A percentile compares a stretch with the other conserved stretches of the same genome.
phyloP scores from a whole-genome alignment of 1,140 invertebrate species.

The Bombus waltoni region DNA sequence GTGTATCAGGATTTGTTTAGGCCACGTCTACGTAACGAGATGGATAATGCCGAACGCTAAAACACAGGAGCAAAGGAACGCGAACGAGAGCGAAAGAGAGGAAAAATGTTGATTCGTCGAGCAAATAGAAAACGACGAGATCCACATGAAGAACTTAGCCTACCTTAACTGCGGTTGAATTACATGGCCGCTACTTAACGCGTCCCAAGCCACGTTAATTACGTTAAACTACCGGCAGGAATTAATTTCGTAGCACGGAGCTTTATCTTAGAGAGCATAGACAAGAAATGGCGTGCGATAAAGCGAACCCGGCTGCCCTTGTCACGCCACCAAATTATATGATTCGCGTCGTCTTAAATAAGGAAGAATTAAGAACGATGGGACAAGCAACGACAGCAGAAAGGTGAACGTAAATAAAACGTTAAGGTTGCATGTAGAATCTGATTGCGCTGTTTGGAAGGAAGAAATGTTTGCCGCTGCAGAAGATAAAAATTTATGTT shows the following conservation, averaged over 20 bases:
- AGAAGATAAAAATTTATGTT: neutral
- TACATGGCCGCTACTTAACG: conserved; percentile 37
- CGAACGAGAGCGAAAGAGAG: neutral
- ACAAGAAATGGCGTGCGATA: conserved; percentile 32
- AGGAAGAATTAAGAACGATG: neutral
- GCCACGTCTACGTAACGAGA: neutral
- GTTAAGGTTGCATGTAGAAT: neutral
- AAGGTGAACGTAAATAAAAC: neutral
- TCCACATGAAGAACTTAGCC: conserved; percentile 42
- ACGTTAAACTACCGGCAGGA: conserved; percentile 41
- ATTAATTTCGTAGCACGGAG: conserved; percentile 30
- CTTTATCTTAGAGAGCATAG: conserved; percentile 31
- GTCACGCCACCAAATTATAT: neutral
- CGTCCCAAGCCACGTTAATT: conserved; percentile 35
- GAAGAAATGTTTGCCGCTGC: neutral
- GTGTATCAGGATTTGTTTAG: neutral
- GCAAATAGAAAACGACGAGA: conserved; percentile 24
- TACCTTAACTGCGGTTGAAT: conserved; percentile 45
- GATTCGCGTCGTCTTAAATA: conserved; percentile 27
- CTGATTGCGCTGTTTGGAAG: neutral
- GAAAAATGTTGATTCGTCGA: conserved; percentile 26
- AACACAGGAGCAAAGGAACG: conserved; percentile 11
- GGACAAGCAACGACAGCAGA: neutral
- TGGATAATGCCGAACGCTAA: neutral
- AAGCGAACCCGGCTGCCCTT: neutral